Evolutionary conservation across 1,140 invertebrate genomes (phyloP).

Genomic region (Xylocopa sonorina): DNA sequence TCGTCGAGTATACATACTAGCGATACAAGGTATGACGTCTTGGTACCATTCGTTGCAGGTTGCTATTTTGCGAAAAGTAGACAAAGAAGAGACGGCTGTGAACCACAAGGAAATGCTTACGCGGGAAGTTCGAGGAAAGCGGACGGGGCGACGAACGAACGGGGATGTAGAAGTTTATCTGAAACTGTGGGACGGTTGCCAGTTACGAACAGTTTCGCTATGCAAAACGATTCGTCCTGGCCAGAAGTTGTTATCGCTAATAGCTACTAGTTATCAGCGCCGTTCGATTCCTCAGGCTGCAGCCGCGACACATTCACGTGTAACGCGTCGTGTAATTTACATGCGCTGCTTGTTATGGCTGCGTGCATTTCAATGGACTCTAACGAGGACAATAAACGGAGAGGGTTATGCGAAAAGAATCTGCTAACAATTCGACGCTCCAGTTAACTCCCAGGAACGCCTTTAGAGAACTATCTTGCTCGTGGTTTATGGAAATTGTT

Average conservation of each 20-base stretch:
- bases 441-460: neutral
- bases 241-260: slow-evolving; percentile 70
- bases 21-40: neutral
- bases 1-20: neutral
- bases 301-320: neutral
- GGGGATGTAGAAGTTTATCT: slow-evolving; percentile 65
- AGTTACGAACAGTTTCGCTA: slow-evolving; percentile 65
- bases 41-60: slow-evolving; percentile 3
- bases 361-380: neutral
- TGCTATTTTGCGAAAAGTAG: slow-evolving; percentile 45
- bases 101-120: neutral
- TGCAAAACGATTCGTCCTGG: slow-evolving; percentile 58
- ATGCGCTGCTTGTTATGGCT: neutral
- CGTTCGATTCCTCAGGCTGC: slow-evolving; percentile 59
- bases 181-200: slow-evolving; percentile 53
- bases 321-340: slow-evolving; percentile 13
- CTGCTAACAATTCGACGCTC: neutral
- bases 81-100: slow-evolving; percentile 46
- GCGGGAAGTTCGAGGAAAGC: slow-evolving; percentile 41
- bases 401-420: neutral
- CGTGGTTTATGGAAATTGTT: neutral
- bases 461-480: neutral
- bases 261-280: slow-evolving; percentile 66
- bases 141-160: slow-evolving; percentile 16
- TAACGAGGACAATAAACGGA: slow-evolving; percentile 1